These are phyloP conservation scores for Stegophylla sp. DNA, from an alignment of 2,888 invertebrate species.

Conservation along the genomic window DNA sequence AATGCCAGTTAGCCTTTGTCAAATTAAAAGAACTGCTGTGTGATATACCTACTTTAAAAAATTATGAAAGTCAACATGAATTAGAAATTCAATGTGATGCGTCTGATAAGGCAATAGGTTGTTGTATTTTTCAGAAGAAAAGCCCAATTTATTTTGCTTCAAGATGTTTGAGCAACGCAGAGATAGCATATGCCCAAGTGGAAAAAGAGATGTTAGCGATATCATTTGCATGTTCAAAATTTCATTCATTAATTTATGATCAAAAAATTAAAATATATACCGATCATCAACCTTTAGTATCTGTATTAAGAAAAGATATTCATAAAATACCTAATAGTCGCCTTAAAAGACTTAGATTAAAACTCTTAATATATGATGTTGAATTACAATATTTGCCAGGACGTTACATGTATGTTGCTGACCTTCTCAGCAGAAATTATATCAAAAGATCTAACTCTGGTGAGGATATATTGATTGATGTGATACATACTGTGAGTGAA, in stretches of 20 bases:
- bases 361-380: constrained; percentile 40
- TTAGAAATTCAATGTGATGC: constrained; percentile 26
- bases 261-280: constrained; percentile 33
- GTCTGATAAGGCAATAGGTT: constrained; percentile 40
- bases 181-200: constrained; percentile 32
- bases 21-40: constrained; percentile 58
- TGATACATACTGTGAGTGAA: constrained; percentile 5
- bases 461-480: neutral
- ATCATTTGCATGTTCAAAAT: constrained; percentile 26
- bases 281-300: constrained; percentile 42
- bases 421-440: constrained; percentile 23
- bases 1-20: constrained; percentile 44
- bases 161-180: constrained; percentile 24
- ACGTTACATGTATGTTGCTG: constrained; percentile 17
- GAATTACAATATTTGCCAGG: constrained; percentile 45
- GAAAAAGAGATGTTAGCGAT: constrained; percentile 41
- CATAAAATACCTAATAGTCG: constrained; percentile 15
- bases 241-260: constrained; percentile 41
- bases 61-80: constrained; percentile 59
- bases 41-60: constrained; percentile 58
- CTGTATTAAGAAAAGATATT: constrained; percentile 21
- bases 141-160: constrained; percentile 34
- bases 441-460: neutral
- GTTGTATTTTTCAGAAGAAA: constrained; percentile 28
- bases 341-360: constrained; percentile 18